Conservation (phyloP, 2,888 invertebrate genomes). For the Epiblema foenella region DNA sequence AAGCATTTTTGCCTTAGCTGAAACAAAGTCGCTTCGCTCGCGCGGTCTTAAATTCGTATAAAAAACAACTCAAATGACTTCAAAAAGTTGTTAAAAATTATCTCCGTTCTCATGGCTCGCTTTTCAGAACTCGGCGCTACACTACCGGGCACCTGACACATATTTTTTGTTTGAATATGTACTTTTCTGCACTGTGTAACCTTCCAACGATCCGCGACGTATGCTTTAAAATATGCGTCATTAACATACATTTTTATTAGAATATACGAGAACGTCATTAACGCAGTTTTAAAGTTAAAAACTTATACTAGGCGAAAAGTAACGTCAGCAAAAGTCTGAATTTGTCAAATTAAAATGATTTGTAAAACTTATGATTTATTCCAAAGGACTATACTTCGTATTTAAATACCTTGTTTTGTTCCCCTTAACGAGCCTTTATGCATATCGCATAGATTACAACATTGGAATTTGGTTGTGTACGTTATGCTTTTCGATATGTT, state of each 20-base stretch:
- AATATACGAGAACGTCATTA: slow-evolving; percentile 27
- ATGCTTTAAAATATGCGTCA: slow-evolving; percentile 12
- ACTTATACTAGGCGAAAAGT: slow-evolving; percentile 3
- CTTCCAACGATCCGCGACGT: slow-evolving; percentile 28
- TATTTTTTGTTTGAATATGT: background rate
- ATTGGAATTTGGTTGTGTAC: no score
- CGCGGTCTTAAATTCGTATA: no score
- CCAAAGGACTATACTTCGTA: no score
- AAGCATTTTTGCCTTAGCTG: no score
- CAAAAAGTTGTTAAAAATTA: background rate
- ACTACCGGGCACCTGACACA: background rate
- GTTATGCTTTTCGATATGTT: no score
- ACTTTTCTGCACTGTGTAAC: background rate
- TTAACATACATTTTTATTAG: no score
- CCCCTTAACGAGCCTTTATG: no score
- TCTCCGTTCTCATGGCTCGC: background rate
- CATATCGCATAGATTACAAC: no score
- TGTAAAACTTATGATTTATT: no score
- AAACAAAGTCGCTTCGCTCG: no score
- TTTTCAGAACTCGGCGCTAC: slow-evolving; percentile 4
- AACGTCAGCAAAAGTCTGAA: background rate
- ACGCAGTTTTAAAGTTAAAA: slow-evolving; percentile 18
- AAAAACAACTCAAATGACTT: background rate
- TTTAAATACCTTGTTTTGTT: no score
- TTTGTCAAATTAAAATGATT: no score